Base-by-base conservation (phyloP, 2,113 vertebrate genomes). In the Boleophthalmus pectinirostris region DNA sequence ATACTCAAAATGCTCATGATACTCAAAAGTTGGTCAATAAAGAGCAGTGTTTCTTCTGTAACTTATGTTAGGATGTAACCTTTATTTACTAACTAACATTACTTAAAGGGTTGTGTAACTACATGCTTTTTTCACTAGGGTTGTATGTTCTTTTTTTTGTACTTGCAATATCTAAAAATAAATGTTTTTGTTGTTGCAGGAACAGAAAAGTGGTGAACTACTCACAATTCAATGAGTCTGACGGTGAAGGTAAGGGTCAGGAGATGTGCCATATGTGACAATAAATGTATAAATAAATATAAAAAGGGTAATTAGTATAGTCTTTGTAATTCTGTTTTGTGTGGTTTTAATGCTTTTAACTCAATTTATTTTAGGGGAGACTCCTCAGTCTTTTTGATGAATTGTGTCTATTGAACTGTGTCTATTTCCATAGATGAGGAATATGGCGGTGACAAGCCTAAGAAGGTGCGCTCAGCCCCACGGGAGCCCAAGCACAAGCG, bases 151-250 rank as follows among this genome's bases (percentile, higher is more conserved):
- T 9, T 9, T 43, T 43, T 43, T 43, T 9, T 54, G 2, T 54
- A 10, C 49, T 10, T 10, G 1, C 9, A 9, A 10, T 10, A 21
- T 1, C 38, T 43, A 43, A 43, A 43, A 43, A 43, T 1, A 43
- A 43, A 43, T 43, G 38, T 43, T 74, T 70, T 43, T 15, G 73
- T 68, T 76, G 58, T 84, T 73, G 84, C 93, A 99, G 97, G 95
- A 98, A 99, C 94, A 96, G 97, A 94, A 98, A 99, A 89, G 97
- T 98, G 86, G 97, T 98, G 80, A 98, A 99, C 93, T 99, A 99
- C 89, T 98, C 97, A 81, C 97, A 98, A 88, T 99, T 98, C 94
- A 96, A 98, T 66, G 98, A 99, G 91, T 99, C 97, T 81, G 97
- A 99, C 83, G 97, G 97, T 90, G 93, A 89, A 93, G 93, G 93